Evolutionary conservation across 1,140 invertebrate species (phyloP).

Genomic region (Drosophila trapezifrons): DNA sequence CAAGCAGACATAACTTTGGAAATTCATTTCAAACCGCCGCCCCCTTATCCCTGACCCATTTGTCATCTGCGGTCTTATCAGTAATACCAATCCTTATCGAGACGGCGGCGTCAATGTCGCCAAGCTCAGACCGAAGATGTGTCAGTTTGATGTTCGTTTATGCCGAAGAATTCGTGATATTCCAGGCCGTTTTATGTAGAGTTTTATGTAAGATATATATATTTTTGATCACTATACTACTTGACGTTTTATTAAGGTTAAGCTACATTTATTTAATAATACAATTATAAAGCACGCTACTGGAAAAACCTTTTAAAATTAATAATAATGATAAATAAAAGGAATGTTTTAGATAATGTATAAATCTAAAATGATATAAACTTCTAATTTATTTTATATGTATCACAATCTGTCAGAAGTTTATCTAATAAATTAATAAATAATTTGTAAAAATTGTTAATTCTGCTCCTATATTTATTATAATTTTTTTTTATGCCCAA

Average conservation of each 20-base stretch:
- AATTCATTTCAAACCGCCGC: not conserved
- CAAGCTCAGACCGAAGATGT: slow-evolving; percentile 10
- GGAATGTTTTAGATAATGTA: no score
- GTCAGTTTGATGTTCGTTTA: slow-evolving; percentile 15
- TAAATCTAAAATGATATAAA: no score
- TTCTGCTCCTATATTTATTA: no score
- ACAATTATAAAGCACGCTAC: not conserved
- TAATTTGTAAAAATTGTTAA: no score
- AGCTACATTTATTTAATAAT: not conserved
- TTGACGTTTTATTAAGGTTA: no score
- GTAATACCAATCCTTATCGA: slow-evolving; percentile 20
- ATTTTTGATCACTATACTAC: not conserved
- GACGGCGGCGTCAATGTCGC: slow-evolving; percentile 29
- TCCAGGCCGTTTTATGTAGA: not conserved
- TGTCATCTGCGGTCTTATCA: slow-evolving; percentile 25
- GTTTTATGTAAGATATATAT: not conserved
- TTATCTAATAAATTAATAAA: no score
- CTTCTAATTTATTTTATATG: no score
- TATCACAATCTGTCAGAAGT: no score
- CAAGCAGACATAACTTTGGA: not conserved
- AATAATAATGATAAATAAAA: no score
- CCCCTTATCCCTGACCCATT: slow-evolving; percentile 2
- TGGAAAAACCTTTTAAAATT: not conserved
- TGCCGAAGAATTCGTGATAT: not conserved
- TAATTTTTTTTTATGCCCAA: not conserved